phyloP scores from a whole-genome alignment of 2,888 invertebrate species.

The Choristoneura rosaceana region DNA sequence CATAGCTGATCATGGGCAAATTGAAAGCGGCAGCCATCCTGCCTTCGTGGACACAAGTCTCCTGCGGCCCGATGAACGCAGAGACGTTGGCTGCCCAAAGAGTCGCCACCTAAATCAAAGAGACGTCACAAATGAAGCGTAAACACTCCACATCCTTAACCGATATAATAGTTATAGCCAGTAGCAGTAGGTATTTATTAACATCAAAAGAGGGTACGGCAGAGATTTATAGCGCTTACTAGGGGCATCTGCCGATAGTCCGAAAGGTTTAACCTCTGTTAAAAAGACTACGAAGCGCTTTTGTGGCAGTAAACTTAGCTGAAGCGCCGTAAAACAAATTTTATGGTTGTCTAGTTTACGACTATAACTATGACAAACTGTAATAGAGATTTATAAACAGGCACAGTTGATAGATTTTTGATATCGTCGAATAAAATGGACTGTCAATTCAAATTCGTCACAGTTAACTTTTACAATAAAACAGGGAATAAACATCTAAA shows the following conservation, averaged over 20 bases:
- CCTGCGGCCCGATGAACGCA: slow-evolving; percentile 92
- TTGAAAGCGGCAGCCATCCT: slow-evolving; percentile 97
- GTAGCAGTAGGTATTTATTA: slow-evolving; percentile 21
- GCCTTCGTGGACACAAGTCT: slow-evolving; percentile 96
- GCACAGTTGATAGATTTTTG: slow-evolving; percentile 11
- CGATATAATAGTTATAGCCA: slow-evolving; percentile 24
- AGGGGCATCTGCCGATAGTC: slow-evolving; percentile 43
- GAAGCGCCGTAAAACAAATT: slow-evolving; percentile 50
- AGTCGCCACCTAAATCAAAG: slow-evolving; percentile 88
- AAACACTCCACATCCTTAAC: slow-evolving; percentile 20
- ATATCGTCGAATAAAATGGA: background rate
- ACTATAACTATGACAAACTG: slow-evolving; percentile 52
- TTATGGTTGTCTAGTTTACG: slow-evolving; percentile 57
- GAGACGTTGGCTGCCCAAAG: slow-evolving; percentile 94
- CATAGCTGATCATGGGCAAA: slow-evolving; percentile 98
- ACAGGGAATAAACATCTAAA: background rate
- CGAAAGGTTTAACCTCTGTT: slow-evolving; percentile 46
- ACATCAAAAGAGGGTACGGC: slow-evolving; percentile 40
- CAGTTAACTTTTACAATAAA: slow-evolving; percentile 1
- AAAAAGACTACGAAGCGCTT: slow-evolving; percentile 45
- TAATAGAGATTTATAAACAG: slow-evolving; percentile 57
- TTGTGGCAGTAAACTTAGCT: slow-evolving; percentile 47
- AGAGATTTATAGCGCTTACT: slow-evolving; percentile 32
- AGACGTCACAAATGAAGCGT: slow-evolving; percentile 23
- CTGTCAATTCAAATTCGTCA: slow-evolving; percentile 12